Percentiles rank a stretch among this genome's conserved stretches.
Conservation (phyloP, 2,113 vertebrate genomes). For the Marmota flaviventris region DNA sequence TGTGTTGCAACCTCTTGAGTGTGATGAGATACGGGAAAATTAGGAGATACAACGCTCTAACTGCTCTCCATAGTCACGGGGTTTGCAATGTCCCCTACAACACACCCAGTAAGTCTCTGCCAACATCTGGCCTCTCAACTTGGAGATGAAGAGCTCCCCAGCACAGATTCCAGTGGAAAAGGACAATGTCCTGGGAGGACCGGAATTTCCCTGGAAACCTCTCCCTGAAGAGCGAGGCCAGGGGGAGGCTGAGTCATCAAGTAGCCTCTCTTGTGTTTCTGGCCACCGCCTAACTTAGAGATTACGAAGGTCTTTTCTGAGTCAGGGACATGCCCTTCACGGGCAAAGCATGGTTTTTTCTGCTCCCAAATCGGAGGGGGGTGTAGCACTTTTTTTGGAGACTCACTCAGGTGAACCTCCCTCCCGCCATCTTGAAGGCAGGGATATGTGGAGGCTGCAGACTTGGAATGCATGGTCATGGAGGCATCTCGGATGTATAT, state of each 20-base stretch:
- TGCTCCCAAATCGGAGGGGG: not conserved
- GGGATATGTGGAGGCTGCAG: not conserved
- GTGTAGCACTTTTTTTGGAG: not conserved
- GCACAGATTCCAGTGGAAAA: not conserved
- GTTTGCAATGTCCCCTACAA: not conserved
- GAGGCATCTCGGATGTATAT: not conserved
- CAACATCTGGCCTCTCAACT: not conserved
- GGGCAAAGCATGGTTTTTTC: not conserved
- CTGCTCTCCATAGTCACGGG: fast-evolving
- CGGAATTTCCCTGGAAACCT: not conserved
- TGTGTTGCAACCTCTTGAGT: fast-evolving
- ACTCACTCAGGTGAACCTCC: not conserved
- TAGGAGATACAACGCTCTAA: not conserved
- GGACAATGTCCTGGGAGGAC: not conserved
- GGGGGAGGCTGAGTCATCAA: not conserved
- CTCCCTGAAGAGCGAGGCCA: not conserved
- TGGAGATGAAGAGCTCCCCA: fast-evolving
- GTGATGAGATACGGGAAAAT: not conserved
- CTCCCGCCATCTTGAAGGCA: not conserved
- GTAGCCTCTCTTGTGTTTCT: not conserved
- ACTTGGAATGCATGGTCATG: not conserved
- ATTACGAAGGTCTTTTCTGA: not conserved
- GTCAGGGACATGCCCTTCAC: fast-evolving
- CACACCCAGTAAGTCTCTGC: fast-evolving
- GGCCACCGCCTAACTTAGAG: too few species aligned